A percentile compares a stretch with the other conserved stretches of the same genome.
These are phyloP conservation scores for Struthio camelus DNA, from an alignment of 2,113 vertebrate genomes.

Conservation along the genomic window DNA sequence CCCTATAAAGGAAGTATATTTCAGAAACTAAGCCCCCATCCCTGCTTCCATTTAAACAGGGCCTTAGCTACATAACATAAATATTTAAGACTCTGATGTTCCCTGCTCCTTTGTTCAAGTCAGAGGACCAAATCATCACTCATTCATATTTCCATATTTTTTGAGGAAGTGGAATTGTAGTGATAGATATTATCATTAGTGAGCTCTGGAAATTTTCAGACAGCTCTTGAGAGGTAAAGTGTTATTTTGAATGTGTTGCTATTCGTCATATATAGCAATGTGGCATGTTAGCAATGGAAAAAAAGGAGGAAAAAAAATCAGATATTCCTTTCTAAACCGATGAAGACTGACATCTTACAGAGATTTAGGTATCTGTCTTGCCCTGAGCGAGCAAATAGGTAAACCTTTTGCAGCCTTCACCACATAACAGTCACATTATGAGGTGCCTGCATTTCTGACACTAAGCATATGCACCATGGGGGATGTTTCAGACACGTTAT, in stretches of 20 bases:
- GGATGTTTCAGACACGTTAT: background rate
- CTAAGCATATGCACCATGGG: background rate
- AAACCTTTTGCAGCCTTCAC: background rate
- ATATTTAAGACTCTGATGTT: background rate
- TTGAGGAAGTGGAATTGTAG: background rate
- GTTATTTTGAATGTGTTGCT: background rate
- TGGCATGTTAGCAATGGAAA: background rate
- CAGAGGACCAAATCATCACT: background rate
- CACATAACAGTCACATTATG: background rate
- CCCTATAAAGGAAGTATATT: background rate
- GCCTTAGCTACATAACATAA: background rate
- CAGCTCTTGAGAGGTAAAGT: background rate
- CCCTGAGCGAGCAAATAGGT: background rate
- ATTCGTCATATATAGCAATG: background rate
- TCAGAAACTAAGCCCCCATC: background rate
- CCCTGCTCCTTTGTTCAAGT: background rate
- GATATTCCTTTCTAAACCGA: background rate
- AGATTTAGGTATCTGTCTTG: background rate
- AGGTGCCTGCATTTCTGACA: background rate
- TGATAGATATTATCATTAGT: background rate
- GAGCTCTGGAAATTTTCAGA: background rate
- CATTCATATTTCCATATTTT: background rate
- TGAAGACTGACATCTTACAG: background rate
- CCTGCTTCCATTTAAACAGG: background rate
- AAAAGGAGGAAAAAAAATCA: background rate